Conservation (phyloP, 1,140 invertebrate species). For the Nebria ingens region DNA sequence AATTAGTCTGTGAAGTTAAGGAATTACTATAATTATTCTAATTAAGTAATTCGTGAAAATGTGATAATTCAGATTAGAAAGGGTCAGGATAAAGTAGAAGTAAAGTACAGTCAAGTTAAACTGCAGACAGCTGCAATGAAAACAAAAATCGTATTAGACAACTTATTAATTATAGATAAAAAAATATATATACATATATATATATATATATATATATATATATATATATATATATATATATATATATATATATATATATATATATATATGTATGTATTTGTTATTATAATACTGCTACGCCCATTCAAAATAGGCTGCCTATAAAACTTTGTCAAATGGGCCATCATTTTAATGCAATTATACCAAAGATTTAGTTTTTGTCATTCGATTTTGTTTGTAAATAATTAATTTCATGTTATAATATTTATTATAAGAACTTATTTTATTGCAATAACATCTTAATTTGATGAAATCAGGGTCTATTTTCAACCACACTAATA, state of each 20-base stretch:
- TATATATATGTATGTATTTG: conserved; percentile 4
- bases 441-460: background rate
- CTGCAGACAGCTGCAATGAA: no score
- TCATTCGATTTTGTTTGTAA: conserved; percentile 1
- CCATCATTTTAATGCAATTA: background rate
- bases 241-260: background rate
- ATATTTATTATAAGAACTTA: conserved; percentile 4
- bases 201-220: no score
- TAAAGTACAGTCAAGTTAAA: background rate
- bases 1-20: background rate
- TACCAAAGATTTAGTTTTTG: background rate
- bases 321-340: background rate
- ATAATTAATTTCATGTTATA: conserved; percentile 1
- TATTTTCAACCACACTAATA: no score
- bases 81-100: background rate
- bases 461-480: background rate
- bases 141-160: no score
- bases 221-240: no score
- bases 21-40: background rate
- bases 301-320: background rate
- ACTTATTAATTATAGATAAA: no score
- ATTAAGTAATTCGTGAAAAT: no score
- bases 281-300: conserved; percentile 4
- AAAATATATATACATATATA: no score
- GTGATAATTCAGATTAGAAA: background rate